These are phyloP conservation scores for Eristalis pertinax DNA, from an alignment of 2,888 invertebrate genomes.

Conservation along the genomic window DNA sequence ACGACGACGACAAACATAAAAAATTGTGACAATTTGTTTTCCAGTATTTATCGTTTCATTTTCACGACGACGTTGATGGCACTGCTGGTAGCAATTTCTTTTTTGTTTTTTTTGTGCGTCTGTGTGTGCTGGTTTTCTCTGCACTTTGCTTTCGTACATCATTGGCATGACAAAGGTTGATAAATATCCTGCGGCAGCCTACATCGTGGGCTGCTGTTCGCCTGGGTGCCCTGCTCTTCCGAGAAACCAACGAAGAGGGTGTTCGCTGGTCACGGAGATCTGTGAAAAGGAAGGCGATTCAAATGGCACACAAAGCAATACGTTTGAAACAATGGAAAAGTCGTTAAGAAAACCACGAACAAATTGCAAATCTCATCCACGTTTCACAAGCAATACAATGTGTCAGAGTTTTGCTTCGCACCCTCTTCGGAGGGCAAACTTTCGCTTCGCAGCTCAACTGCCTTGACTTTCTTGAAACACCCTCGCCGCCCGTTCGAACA, in stretches of 20 bases:
- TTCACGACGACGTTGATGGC: conserved; percentile 22
- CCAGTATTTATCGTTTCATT: conserved; percentile 57
- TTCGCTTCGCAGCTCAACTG: conserved; percentile 27
- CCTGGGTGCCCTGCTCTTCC: conserved; percentile 9
- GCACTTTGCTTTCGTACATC: conserved; percentile 14
- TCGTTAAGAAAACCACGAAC: conserved; percentile 46
- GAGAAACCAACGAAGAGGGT: conserved; percentile 7
- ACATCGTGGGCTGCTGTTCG: conserved; percentile 8
- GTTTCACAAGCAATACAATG: conserved; percentile 28
- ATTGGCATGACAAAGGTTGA: conserved; percentile 63
- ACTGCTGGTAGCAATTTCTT: conserved; percentile 28
- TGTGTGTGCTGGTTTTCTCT: neutral
- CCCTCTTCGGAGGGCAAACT: conserved; percentile 27
- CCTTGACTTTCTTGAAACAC: conserved; percentile 28
- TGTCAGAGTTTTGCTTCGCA: neutral
- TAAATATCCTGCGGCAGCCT: conserved; percentile 42
- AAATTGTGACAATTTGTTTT: conserved; percentile 66
- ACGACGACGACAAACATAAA: conserved; percentile 14
- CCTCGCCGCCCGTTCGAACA: conserved; percentile 17
- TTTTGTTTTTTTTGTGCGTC: neutral
- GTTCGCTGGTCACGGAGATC: neutral
- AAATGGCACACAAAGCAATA: conserved; percentile 16
- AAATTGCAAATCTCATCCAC: conserved; percentile 23
- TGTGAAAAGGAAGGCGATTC: conserved; percentile 12
- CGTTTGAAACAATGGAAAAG: conserved; percentile 19